These are phyloP conservation scores for Scolopax bukidnonensis DNA, from an alignment of 2,797 vertebrate genomes.

Conservation along the genomic window DNA sequence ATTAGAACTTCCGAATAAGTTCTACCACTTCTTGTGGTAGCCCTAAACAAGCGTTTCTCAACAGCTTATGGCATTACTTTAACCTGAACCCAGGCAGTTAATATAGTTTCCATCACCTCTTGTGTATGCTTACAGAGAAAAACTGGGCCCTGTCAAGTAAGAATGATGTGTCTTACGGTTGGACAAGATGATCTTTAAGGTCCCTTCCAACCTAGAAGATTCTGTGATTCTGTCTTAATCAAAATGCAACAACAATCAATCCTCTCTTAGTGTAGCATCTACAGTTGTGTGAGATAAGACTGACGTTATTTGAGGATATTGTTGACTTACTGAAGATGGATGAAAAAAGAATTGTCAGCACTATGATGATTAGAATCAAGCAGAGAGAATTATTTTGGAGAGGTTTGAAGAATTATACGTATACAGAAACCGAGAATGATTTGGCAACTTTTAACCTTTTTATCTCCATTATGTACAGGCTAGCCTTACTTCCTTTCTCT, in stretches of 20 bases:
- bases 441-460: background rate
- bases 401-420: background rate
- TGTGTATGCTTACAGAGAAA: background rate
- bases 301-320: background rate
- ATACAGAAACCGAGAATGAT: background rate
- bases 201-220: too few relatives aligned
- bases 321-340: background rate
- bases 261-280: background rate
- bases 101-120: background rate
- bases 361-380: background rate
- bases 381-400: background rate
- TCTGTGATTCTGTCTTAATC: too few relatives aligned
- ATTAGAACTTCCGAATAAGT: background rate
- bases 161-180: background rate
- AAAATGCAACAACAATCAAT: background rate
- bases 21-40: background rate
- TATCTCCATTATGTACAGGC: background rate
- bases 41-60: background rate
- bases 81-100: background rate
- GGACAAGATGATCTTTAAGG: too few relatives aligned
- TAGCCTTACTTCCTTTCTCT: background rate
- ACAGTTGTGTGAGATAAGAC: background rate
- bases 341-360: background rate
- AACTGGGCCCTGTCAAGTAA: background rate
- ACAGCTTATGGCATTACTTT: background rate